Conservation (phyloP, 2,113 vertebrate genomes). For the Plotosus lineatus region DNA sequence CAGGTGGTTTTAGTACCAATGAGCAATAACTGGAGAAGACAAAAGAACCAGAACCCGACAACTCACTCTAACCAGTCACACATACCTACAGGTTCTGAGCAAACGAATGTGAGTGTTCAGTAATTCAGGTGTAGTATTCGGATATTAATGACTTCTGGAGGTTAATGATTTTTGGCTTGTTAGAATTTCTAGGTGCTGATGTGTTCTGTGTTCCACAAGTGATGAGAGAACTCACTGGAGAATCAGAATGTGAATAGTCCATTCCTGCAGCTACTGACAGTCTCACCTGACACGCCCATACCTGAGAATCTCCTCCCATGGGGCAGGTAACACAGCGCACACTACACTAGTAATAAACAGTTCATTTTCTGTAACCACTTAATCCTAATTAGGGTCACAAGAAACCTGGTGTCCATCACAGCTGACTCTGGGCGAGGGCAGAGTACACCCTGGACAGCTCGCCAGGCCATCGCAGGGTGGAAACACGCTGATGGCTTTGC, state of each 20-base stretch:
- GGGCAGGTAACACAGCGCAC: constrained; percentile 37
- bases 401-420: too few relatives aligned
- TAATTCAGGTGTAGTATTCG: not conserved
- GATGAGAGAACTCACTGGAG: not conserved
- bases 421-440: too few relatives aligned
- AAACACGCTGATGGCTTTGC: too few relatives aligned
- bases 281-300: not conserved
- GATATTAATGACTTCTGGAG: not conserved
- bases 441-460: too few relatives aligned
- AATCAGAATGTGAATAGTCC: constrained; percentile 10
- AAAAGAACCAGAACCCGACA: not conserved
- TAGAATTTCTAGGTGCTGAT: not conserved
- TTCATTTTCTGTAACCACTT: too few relatives aligned
- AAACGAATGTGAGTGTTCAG: not conserved
- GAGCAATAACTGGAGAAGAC: not conserved
- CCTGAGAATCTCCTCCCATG: constrained; percentile 17
- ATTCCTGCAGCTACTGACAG: constrained; percentile 13
- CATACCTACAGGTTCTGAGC: not conserved
- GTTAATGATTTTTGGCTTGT: not conserved
- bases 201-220: constrained; percentile 20
- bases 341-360: not conserved
- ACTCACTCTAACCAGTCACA: not conserved
- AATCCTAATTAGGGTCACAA: too few relatives aligned
- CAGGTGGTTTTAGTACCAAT: constrained; percentile 39
- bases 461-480: too few relatives aligned